These are phyloP conservation scores for Columba livia DNA, from an alignment of 2,113 vertebrate species.

Conservation along the genomic window DNA sequence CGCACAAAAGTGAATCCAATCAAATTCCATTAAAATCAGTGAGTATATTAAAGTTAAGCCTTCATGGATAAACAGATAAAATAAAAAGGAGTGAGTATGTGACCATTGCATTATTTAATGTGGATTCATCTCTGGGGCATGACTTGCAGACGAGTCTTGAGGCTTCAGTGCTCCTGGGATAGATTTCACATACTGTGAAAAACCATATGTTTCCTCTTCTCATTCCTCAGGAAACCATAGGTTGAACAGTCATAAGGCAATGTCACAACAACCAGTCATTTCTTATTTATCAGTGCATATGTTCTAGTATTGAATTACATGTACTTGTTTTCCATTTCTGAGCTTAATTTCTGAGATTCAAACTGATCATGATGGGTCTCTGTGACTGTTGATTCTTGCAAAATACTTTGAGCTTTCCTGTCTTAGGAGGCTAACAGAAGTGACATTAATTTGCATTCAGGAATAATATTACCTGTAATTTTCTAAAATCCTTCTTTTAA, in stretches of 20 bases:
- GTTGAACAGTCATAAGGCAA: not conserved
- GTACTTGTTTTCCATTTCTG: conserved; percentile 2
- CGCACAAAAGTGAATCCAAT: not conserved
- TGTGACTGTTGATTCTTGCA: conserved; percentile 10
- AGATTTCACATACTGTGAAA: not conserved
- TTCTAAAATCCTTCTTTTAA: conserved; percentile 60
- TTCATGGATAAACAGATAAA: not conserved
- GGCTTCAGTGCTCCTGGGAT: not conserved
- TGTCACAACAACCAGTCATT: not conserved
- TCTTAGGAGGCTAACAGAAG: conserved; percentile 8
- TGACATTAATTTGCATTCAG: conserved; percentile 57
- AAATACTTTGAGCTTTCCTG: conserved; percentile 25
- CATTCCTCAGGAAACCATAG: not conserved
- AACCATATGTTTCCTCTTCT: not conserved
- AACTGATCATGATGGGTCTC: not conserved
- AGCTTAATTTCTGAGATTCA: not conserved
- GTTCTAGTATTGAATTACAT: not conserved
- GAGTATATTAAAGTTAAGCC: not conserved
- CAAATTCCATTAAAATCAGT: not conserved
- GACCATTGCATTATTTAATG: not conserved
- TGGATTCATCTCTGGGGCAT: not conserved
- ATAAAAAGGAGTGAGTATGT: not conserved
- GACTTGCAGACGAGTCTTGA: not conserved
- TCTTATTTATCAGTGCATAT: not conserved
- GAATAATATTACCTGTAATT: conserved; percentile 57